A percentile compares a stretch with the other conserved stretches of the same genome.
phyloP scores from a whole-genome alignment of 1,140 invertebrate species.

The Branchinecta lindahli region DNA sequence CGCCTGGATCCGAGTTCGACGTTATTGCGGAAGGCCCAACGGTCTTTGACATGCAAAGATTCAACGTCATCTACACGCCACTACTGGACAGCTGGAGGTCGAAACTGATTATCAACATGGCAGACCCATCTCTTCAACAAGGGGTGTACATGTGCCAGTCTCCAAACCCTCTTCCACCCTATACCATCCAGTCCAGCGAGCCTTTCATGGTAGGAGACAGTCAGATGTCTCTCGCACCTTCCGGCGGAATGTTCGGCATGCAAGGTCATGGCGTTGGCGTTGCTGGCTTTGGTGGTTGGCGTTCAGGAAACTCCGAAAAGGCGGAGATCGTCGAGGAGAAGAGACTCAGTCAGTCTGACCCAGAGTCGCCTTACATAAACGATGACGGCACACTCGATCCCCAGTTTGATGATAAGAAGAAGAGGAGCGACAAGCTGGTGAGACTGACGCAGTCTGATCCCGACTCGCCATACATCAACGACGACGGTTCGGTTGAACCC shows the following conservation, averaged over 20 bases:
- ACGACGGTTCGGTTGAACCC: neutral
- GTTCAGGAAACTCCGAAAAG: neutral
- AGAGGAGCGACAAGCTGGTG: neutral
- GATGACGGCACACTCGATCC: neutral
- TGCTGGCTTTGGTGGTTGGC: neutral
- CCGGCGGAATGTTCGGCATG: neutral
- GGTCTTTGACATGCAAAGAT: neutral
- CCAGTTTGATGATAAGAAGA: neutral
- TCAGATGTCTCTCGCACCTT: neutral
- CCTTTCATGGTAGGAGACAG: neutral
- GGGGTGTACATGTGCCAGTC: neutral
- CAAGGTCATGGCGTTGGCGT: neutral
- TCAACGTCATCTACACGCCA: neutral
- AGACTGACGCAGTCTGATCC: neutral
- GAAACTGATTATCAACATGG: constrained; percentile 1
- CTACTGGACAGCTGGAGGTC: neutral
- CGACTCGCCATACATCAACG: neutral
- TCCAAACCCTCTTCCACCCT: constrained; percentile 1
- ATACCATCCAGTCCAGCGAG: neutral
- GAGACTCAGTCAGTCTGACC: neutral
- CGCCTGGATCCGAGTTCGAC: neutral
- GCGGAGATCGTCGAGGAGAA: neutral
- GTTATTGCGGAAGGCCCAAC: neutral
- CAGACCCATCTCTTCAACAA: neutral
- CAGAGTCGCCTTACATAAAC: neutral